Base-by-base conservation (phyloP, 1,140 invertebrate species). In the Atta cephalotes region DNA sequence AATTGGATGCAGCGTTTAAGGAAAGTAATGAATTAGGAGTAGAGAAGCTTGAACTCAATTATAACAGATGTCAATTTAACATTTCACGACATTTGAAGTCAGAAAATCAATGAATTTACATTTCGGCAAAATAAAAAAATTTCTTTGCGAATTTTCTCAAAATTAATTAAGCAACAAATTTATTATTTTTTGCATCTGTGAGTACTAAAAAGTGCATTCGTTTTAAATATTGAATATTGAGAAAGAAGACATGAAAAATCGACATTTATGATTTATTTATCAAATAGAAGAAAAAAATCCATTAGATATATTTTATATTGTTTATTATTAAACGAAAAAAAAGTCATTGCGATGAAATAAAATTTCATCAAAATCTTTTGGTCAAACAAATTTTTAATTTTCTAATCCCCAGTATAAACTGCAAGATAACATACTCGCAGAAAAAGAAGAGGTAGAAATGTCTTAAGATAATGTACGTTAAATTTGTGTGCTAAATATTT, bases 11-110 rank as follows among this genome's bases (percentile, higher is more conserved):
- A 28, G 16, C 65, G 31, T 81, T 81, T 58, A 45, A 81, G 66
- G 25, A 71, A 80, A 80, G 77, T 39, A 53, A 18, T 56, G 66
- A 81, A 81, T 81, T 81, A 71, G 51, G 31, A 81, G 31, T 58
- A 35, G 31, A 58, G 51, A 71, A 45, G 49, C 51, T 56, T 71
- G 16, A 68, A 56, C 28, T 53, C n/a, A 39, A 56, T 81, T 81
- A 71, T 39, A 81, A 71, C 31, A 56, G 68, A 81, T 71, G 28
- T n/a, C 35, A 62, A 56, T 71, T 81, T 58, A 71, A 58, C 51
- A 71, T 66, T 21, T 71, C 35, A 35, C 39, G 39, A 63, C 58
- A 12, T 21, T 78, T 14, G 28, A 58, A 81, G 31, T 72, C 35
- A 28, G 66, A 72, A 10, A 60, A 71, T 72, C 16, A 28, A 18